A percentile compares a stretch with the other conserved stretches of the same genome.
Evolutionary conservation across 1,140 invertebrate species (phyloP).

Genomic region (Tachypleus tridentatus): DNA sequence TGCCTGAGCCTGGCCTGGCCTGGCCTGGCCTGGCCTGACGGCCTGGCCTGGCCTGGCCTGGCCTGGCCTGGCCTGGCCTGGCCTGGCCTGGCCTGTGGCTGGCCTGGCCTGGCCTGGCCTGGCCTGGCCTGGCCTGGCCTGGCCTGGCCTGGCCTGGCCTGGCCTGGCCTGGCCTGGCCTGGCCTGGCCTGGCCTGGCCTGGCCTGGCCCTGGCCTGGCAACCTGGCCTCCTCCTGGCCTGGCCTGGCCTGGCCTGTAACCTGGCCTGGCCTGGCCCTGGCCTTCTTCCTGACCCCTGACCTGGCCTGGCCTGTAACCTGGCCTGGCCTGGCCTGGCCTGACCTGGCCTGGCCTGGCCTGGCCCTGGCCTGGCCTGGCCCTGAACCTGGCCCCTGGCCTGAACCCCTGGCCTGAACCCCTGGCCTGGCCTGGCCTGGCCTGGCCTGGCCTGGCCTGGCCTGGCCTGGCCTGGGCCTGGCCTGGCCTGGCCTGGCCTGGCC

Average conservation of each 20-base stretch:
- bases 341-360: slow-evolving; percentile 27
- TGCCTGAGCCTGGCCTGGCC: slow-evolving; percentile 23
- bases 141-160: slow-evolving; percentile 26
- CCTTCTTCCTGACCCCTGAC: slow-evolving; percentile 13
- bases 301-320: slow-evolving; percentile 15
- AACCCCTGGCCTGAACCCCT: slow-evolving; percentile 23
- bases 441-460: slow-evolving; percentile 25
- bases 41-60: slow-evolving; percentile 22
- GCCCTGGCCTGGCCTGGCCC: too few species aligned
- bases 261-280: slow-evolving; percentile 20
- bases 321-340: slow-evolving; percentile 25
- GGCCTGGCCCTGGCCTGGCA: too few species aligned
- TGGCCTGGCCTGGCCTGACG: slow-evolving; percentile 21
- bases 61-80: slow-evolving; percentile 25
- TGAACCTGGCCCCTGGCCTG: slow-evolving; percentile 23
- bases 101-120: slow-evolving; percentile 21
- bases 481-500: slow-evolving; percentile 23
- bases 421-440: slow-evolving; percentile 25
- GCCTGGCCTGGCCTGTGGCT: slow-evolving; percentile 21
- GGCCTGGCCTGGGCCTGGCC: slow-evolving; percentile 24
- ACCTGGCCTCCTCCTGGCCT: slow-evolving; percentile 23
- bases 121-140: slow-evolving; percentile 26
- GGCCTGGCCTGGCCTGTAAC: too few species aligned
- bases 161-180: slow-evolving; percentile 23
- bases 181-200: slow-evolving; percentile 24